Evolutionary conservation across 1,140 invertebrate genomes (phyloP), one percentile per base, ranked within the genome.

Genomic region (Trichoplusia ni): DNA sequence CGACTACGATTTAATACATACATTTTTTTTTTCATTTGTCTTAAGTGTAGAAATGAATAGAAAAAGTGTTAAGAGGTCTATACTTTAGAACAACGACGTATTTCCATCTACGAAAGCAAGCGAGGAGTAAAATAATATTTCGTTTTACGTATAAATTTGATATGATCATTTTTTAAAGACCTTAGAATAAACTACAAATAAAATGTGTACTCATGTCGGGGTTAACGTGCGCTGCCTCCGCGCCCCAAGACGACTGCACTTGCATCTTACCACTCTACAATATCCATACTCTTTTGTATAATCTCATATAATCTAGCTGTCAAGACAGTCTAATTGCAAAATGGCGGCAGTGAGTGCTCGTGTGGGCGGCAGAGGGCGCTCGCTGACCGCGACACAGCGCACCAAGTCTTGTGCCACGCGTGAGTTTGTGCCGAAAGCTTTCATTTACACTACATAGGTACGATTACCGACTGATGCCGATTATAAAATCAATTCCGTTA

Each of bases 141-240:
- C 69, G 44, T 68, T 71, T 86, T 89, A 89, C 86, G 86, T 89
- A 89, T 89, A 86, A 84, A 84, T 77, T 86, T 89, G 86, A 89
- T 89, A 89, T 89, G 86, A 89, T 85, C 77, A 82, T 80, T 86
- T 82, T 81, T 86, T 82, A 80, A 71, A 83, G 71, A 85, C 78
- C 71, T 78, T 78, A 78, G 13, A 66, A 66, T 62, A 67, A 67
- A 65, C 64, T 77, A 79, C 69, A 69, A 80, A 80, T 68, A 68
- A 69, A 71, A 72, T 53, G 29, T 44, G 56, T 40, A 9, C 8
- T 16, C 33, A 46, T 31, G 27, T 53, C 54, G 64, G 16, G 42
- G 16, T 23, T 46, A 11, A 51, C 35, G 23, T 23, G 47, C 38
- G 51, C 23, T 42, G 2, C n/a, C n/a, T n/a, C n/a, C n/a, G n/a